Evolutionary conservation across 2,113 vertebrate species (phyloP), one percentile per base, ranked within the genome.

Genomic region (Hippocampus guttulatus): DNA sequence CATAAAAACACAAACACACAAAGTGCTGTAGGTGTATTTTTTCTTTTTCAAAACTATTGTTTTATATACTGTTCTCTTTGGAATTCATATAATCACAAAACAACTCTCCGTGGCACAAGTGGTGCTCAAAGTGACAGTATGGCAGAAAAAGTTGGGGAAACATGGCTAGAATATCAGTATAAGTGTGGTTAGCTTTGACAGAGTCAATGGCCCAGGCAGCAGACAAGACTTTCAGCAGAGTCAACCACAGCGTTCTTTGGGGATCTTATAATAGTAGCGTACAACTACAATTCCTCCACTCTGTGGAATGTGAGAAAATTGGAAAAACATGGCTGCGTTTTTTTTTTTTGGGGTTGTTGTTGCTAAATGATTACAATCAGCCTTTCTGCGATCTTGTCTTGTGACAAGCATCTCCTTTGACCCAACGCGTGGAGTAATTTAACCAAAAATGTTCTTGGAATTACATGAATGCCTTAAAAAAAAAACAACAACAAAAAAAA

Each of bases 241-340:
- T 66, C 63, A 30, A 86, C 87, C 88, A 23, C 87, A 85, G 75
- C 78, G 74, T 86, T 86, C 78, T 74, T 79, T 73, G 67, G 79
- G 79, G 72, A 51, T 84, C 85, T 81, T 78, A 67, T 85, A 90
- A 85, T 87, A 68, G 70, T 23, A 83, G 81, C 18, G 81, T 75
- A 61, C 54, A 30, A 78, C 79, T 54, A 76, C 69, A 83, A 83
- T 87, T 87, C 80, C 79, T 85, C 69, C 76, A 69, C 73, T 65
- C 62, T 0, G 45, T 73, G 87, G 87, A 90, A 85, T 88, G 87
- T 77, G 77, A 81, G 75, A 80, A 86, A 85, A 83, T 79, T 10
- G 81, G 87, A 90, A 87, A 90, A 87, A 82, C 74, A 85, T 81
- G 88, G 80, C 74, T 74, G 75, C 12, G 27, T 71, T 67, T 51